Percentiles rank a stretch among this genome's conserved stretches.
Conservation (phyloP, 2,797 vertebrate species). For the Okamejei kenojei region DNA sequence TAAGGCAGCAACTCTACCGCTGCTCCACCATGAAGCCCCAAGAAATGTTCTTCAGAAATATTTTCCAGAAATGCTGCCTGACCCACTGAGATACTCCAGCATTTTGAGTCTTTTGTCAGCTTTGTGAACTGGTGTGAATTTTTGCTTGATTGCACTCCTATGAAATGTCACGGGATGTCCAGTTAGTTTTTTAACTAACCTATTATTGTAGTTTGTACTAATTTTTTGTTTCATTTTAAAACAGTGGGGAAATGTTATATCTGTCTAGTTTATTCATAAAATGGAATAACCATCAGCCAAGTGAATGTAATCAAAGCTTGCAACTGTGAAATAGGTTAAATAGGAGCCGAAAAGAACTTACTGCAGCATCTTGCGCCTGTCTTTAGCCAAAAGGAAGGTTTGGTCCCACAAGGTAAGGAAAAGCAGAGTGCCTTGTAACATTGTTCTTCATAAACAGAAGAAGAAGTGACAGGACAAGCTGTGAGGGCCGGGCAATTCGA, state of each 20-base stretch:
- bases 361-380: too few species aligned
- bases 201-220: background rate
- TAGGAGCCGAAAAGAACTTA: too few species aligned
- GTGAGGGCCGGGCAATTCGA: background rate
- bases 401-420: background rate
- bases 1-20: too few species aligned
- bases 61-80: too few species aligned
- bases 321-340: too few species aligned
- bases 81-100: too few species aligned
- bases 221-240: background rate
- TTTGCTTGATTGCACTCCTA: background rate
- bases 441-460: background rate
- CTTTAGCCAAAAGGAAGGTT: background rate
- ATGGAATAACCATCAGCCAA: background rate
- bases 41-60: too few species aligned
- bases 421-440: background rate
- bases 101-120: too few species aligned
- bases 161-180: background rate
- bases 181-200: background rate
- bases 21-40: too few species aligned
- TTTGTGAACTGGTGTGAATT: background rate
- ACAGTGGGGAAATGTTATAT: background rate
- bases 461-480: background rate
- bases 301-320: background rate
- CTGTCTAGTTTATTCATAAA: too few species aligned